phyloP scores from a whole-genome alignment of 2,113 vertebrate species.

The Bos indicus region DNA sequence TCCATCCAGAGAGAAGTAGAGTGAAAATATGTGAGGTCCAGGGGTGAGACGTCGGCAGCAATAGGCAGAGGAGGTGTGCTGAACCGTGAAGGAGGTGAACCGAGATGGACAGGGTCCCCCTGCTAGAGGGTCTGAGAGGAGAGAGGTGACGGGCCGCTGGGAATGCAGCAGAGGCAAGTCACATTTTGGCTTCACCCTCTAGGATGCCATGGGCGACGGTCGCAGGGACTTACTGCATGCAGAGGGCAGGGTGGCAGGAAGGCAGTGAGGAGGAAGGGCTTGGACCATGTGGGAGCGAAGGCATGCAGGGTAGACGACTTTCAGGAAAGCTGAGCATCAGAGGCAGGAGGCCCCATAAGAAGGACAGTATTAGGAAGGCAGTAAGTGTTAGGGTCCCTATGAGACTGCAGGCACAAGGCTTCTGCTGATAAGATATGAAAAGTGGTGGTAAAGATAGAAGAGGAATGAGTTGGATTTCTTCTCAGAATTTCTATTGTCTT shows the following conservation, averaged over 20 bases:
- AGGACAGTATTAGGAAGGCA: background rate
- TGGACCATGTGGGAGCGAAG: background rate
- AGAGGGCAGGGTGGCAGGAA: background rate
- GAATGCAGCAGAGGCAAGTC: background rate
- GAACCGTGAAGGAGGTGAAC: background rate
- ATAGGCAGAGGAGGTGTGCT: background rate
- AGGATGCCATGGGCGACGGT: background rate
- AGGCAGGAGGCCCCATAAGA: background rate
- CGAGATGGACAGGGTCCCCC: background rate
- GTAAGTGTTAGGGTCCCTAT: background rate
- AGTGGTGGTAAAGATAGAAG: background rate
- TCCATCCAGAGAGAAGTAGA: background rate
- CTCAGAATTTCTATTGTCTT: background rate
- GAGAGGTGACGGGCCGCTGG: background rate
- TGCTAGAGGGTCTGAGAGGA: background rate
- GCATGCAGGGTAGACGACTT: background rate
- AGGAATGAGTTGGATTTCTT: background rate
- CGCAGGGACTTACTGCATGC: background rate
- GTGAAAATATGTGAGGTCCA: background rate
- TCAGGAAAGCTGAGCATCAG: background rate
- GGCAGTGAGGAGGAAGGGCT: background rate
- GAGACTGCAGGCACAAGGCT: background rate
- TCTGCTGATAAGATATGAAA: background rate
- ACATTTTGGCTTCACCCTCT: background rate
- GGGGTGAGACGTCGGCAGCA: rapidly evolving